Evolutionary conservation across 92 coral and sea anemone species (phyloP).

Genomic region (Zoanthus sansibaricus): DNA sequence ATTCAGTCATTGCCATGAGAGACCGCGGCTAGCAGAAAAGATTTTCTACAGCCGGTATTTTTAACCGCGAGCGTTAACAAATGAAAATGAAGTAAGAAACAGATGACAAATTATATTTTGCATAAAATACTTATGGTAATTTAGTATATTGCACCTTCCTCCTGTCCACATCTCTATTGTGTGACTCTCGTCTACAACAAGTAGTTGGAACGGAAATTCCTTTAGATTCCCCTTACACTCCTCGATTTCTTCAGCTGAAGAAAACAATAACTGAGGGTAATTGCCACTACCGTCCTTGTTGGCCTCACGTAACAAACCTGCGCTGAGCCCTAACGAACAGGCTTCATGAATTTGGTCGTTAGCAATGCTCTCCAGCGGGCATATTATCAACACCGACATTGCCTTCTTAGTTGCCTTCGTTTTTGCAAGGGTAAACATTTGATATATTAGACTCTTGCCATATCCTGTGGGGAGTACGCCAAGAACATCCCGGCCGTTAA

Average conservation of each 20-base stretch:
- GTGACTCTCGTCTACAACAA: slow-evolving; percentile 5
- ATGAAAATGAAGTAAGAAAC: background rate
- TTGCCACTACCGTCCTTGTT: background rate
- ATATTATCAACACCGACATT: slow-evolving; percentile 35
- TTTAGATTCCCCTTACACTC: background rate
- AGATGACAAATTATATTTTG: background rate
- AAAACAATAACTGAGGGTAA: slow-evolving; percentile 17
- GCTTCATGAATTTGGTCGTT: slow-evolving; percentile 57
- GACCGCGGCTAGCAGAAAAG: background rate
- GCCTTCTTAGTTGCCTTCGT: background rate
- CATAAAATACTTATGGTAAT: background rate
- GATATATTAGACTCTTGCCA: slow-evolving; percentile 34
- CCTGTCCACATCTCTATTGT: slow-evolving; percentile 12
- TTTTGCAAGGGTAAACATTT: slow-evolving; percentile 15
- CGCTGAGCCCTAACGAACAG: slow-evolving; percentile 16
- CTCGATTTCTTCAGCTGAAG: slow-evolving; percentile 41
- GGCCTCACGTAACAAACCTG: background rate
- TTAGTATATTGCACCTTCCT: background rate
- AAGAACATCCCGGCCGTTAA: slow-evolving; percentile 18
- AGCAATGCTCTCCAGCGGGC: slow-evolving; percentile 43
- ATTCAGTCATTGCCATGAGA: background rate
- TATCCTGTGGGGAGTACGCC: slow-evolving; percentile 36
- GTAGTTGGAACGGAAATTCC: background rate
- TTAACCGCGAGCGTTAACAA: background rate
- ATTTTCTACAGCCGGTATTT: background rate